These are phyloP conservation scores for Drosophila watanabei DNA, from an alignment of 1,140 invertebrate genomes.

Conservation along the genomic window DNA sequence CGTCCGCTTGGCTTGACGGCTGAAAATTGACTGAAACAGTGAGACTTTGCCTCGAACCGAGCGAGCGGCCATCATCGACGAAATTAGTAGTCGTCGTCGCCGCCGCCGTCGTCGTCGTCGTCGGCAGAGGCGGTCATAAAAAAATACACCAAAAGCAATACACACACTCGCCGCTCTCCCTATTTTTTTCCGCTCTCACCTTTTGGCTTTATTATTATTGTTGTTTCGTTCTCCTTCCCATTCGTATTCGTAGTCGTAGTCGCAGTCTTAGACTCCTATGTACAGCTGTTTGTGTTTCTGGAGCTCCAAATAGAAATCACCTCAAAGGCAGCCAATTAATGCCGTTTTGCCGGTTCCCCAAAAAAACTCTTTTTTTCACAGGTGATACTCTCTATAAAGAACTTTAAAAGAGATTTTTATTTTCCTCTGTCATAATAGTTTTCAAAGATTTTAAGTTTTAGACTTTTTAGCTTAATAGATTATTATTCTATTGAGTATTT, in stretches of 20 bases:
- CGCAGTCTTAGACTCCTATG: conserved; percentile 10
- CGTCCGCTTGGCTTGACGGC: conserved; percentile 71
- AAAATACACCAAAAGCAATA: conserved; percentile 47
- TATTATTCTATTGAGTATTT: no score
- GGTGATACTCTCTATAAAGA: neutral
- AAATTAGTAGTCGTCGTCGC: conserved; percentile 57
- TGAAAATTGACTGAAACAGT: conserved; percentile 73
- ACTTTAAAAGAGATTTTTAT: no score
- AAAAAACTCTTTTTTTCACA: conserved; percentile 13
- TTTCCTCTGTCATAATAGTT: no score
- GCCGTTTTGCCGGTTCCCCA: conserved; percentile 3
- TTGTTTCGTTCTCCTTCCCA: conserved; percentile 29
- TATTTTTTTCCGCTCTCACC: conserved; percentile 43
- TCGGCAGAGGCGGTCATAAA: conserved; percentile 40
- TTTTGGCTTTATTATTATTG: conserved; percentile 55
- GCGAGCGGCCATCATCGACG: conserved; percentile 73
- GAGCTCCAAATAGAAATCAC: conserved; percentile 71
- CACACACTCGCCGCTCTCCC: conserved; percentile 10
- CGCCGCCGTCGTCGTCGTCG: conserved; percentile 3
- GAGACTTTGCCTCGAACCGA: conserved; percentile 58
- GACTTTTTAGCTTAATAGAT: neutral
- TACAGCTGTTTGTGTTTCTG: conserved; percentile 58
- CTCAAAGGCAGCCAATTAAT: conserved; percentile 49
- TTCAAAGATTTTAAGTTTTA: no score
- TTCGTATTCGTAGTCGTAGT: conserved; percentile 25